phyloP scores from a whole-genome alignment of 1,140 invertebrate genomes.

The Listronotus bonariensis region DNA sequence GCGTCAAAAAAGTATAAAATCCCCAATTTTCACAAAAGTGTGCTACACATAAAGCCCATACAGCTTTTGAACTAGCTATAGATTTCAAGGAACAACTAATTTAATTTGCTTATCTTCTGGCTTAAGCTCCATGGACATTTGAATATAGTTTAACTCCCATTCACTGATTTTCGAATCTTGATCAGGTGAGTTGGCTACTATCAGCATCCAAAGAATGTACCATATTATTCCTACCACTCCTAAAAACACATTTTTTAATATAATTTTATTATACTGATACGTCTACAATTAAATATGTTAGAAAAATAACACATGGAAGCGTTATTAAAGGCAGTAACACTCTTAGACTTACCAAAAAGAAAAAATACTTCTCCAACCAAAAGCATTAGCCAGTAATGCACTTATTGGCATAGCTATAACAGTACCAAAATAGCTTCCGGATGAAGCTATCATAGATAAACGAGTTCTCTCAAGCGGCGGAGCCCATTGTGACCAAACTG shows the following conservation, averaged over 20 bases:
- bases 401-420: conserved; percentile 79
- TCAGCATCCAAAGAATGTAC: conserved; percentile 70
- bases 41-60: conserved; percentile 78
- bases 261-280: too few relatives aligned
- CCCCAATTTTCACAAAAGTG: conserved; percentile 91
- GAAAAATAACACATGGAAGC: background rate
- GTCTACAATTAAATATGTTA: too few relatives aligned
- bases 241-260: too few relatives aligned
- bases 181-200: conserved; percentile 77
- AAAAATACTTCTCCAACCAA: conserved; percentile 90
- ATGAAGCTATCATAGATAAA: conserved; percentile 77
- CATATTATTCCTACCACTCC: conserved; percentile 70
- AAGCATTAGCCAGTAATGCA: conserved; percentile 70
- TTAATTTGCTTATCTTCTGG: conserved; percentile 45
- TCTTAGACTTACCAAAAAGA: conserved; percentile 73
- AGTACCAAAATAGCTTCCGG: conserved; percentile 81
- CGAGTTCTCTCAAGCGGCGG: conserved; percentile 80
- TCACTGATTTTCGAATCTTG: conserved; percentile 74
- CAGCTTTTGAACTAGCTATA: conserved; percentile 74
- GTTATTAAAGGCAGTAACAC: background rate
- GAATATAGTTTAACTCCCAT: conserved; percentile 78
- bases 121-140: conserved; percentile 44
- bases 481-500: conserved; percentile 88
- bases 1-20: conserved; percentile 86
- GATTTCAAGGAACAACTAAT: conserved; percentile 68